Base-by-base conservation (phyloP, 2,113 vertebrate genomes). In the Psephotus haematonotus region DNA sequence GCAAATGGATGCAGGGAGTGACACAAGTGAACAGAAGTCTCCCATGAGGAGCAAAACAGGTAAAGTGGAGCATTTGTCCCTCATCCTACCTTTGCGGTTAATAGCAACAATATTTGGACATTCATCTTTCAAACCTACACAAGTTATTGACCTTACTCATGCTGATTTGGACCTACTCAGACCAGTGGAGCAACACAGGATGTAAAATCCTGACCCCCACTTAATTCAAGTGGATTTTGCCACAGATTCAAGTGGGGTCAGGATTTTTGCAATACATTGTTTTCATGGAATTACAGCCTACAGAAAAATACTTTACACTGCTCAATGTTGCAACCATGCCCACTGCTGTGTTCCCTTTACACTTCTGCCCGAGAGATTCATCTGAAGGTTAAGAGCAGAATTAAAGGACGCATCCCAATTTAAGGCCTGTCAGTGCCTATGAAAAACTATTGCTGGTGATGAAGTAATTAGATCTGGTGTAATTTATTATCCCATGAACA, bases 381-480 rank as follows among this genome's bases (percentile, higher is more conserved):
- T 49, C 80, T 97, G 96, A 97, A 97, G 97, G 97, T 97, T 88
- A 95, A 94, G 80, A 93, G 65, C 81, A 88, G 93, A 92, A 95
- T 94, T 86, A 96, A 95, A 96, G 93, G 97, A 94, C 82, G 2
- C 81, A 94, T 91, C 97, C 86, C 93, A 93, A 92, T 97, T 96
- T 96, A 97, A 96, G 74, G 63, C 75, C 90, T 97, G 97, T 97
- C 97, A 97, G 67, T 82, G 59, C 44, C 95, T 62, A 23, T 97
- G 97, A 96, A 93, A 95, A 96, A 94, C 93, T 97, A 35, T 70
- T 95, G 92, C 96, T 97, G 92, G 93, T 96, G 94, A 96, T 93
- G 92, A 93, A 95, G 93, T 97, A 97, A 97, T 97, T 96, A 97
- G 95, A 96, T 87, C 95, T 92, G 77, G 25, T 79, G 92, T 96